Evolutionary conservation across 2,113 vertebrate species (phyloP), one percentile per base, ranked within the genome.

Genomic region (Leptosomus discolor): DNA sequence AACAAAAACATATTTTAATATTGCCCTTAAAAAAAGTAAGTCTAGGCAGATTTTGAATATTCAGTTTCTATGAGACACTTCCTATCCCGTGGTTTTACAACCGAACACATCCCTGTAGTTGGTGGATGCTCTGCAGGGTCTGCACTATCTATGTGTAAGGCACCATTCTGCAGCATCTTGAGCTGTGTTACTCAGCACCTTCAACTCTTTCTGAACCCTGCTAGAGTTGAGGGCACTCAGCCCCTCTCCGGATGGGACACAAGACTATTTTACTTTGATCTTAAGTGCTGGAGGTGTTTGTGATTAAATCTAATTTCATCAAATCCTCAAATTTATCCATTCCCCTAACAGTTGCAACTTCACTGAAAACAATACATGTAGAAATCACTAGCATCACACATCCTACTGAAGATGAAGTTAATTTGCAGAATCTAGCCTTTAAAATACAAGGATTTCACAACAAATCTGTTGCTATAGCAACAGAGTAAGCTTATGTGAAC

Each of bases 401-500:
- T 90, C 23, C 51, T 96, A 86, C 85, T 92, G 96, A 96, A 95
- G 92, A 94, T 36, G 57, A 98, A 94, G 94, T 93, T 97, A 96
- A 97, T 98, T 97, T 97, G 98, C 71, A 94, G 96, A 95, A 97
- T 94, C 95, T 88, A 97, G 73, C 93, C 95, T 97, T 97, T 96
- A 97, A 98, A 98, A 98, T 82, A 97, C 88, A 97, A 94, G 77
- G 96, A 97, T 97, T 97, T 97, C 97, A 98, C 96, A 98, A 98
- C 97, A 98, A 98, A 98, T 58, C 39, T 26, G 97, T 98, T 97
- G 90, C 98, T 95, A 97, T 98, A 92, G 98, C 88, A 95, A 98
- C 80, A 21, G 94, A 97, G 94, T 97, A 98, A 98, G 98, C 97
- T 97, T 98, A 96, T 97, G 96, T 98, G 98, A 98, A 98, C 98